Base-by-base conservation (phyloP, 1,140 invertebrate genomes). In the Lethocerus indicus region DNA sequence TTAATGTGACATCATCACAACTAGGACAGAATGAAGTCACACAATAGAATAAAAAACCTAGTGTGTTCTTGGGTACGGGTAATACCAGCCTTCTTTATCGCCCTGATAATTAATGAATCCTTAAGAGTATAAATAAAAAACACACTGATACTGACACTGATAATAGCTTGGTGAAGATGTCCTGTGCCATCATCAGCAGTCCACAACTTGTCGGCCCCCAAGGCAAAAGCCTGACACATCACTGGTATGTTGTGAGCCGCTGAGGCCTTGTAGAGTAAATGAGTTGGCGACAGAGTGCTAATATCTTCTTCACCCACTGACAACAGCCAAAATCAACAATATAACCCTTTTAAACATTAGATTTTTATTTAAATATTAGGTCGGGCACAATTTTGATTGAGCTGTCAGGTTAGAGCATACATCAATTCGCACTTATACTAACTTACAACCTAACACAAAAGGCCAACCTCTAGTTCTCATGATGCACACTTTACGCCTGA, bases 181-280 rank as follows among this genome's bases (percentile, higher is more conserved):
- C 73, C 79, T 29, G 76, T 74, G 28, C 69, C 66, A 6, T 74
- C 69, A 4, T 66, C 57, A 66, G 86, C 83, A 2, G 67, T 65
- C 80, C 83, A 88, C 58, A 75, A 72, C 56, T 80, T 78, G 60
- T 88, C 77, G 5, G 87, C 90, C 28, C 82, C 81, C 45, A 81
- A 68, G 14, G 88, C 87, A 32, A 92, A 67, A 12, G 89, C 88
- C 58, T 83, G 77, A 60, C 81, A 79, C 89, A 94, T 93, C 2
- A 89, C 83, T 2, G 82, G 78, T 44, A 94, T 68, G 71, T 91
- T 91, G 59, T 87, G 82, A 9, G 83, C 86, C 3, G 74, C 73
- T 9, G 87, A 80, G 12, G 87, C 87, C 59, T 83, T 85, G 59
- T 78, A 83, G 13, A 92, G 67, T 43, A 92, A 64, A 57, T 81